Evolutionary conservation across 2,113 vertebrate genomes (phyloP), one percentile per base, ranked within the genome.

Genomic region (Trachemys scripta): DNA sequence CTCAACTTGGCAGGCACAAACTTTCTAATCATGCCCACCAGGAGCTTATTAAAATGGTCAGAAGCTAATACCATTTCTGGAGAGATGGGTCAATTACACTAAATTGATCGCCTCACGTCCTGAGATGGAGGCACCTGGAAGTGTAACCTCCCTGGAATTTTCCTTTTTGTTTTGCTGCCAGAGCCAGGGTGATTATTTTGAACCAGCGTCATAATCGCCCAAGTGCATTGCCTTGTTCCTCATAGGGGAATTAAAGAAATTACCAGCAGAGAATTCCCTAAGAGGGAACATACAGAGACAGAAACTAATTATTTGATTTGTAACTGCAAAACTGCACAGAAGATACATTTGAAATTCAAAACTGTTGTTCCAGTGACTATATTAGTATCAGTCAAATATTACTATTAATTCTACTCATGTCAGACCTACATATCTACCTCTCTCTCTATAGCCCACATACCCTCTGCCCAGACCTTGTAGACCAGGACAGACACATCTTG

Each of bases 21-120:
- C 90, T 95, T 97, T 92, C 38, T 94, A 96, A 90, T 89, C 87
- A 80, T 85, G 87, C 49, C 97, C 87, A 84, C 85, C 29, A 92
- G 93, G 95, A 49, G 94, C 94, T 96, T 57, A 65, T 96, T 97
- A 96, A 93, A 95, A 75, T 6, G 2, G 1, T 27, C 76, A 45
- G 38, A 45, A 76, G 42, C 84, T 51, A 57, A 96, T 59, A 1
- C 35, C 2, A 24, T 89, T 94, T 49, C 50, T 54, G 54, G 2
- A 75, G 35, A 57, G 10, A 76, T 80, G 79, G 90, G 83, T 90
- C 50, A 76, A 82, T 95, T 89, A 2, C 8, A 47, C 42, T 49
- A 59, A 93, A 89, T 80, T 90, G 80, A 35, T 95, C 49, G 16
- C 72, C 57, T 87, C 56, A 76, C 88, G 80, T 53, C 35, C 47